A percentile compares a stretch with the other conserved stretches of the same genome.
phyloP scores from a whole-genome alignment of 1,140 invertebrate species.

The Diorhabda sublineata region DNA sequence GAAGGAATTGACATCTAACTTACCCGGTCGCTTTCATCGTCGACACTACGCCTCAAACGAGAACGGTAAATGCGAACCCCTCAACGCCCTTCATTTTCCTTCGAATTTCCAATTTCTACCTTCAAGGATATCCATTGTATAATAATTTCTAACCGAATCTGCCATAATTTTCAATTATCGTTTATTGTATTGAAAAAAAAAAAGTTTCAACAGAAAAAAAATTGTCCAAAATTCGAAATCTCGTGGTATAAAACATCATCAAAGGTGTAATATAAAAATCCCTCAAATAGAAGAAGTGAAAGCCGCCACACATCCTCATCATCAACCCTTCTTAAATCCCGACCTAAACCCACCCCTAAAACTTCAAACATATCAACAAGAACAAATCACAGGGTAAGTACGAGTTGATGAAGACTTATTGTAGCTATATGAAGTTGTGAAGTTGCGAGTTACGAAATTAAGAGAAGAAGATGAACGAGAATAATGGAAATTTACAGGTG shows the following conservation, averaged over 20 bases:
- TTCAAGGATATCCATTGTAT: neutral
- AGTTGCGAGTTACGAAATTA: neutral
- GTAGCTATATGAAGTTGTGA: slow-evolving; percentile 23
- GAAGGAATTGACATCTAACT: slow-evolving; percentile 38
- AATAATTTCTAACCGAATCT: neutral
- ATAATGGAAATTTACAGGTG: neutral
- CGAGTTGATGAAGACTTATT: slow-evolving; percentile 41
- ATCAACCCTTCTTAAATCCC: slow-evolving; percentile 35
- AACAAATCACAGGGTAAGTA: slow-evolving; percentile 43
- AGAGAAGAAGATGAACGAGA: neutral
- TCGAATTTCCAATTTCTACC: neutral
- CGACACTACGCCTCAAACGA: neutral
- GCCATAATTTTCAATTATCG: too few species aligned
- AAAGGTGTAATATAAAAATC: slow-evolving; percentile 1
- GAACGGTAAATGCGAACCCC: neutral
- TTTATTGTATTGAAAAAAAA: too few species aligned
- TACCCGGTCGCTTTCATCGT: slow-evolving; percentile 13
- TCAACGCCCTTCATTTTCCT: neutral
- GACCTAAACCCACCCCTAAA: slow-evolving; percentile 34
- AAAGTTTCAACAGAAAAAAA: too few species aligned
- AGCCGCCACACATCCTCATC: slow-evolving; percentile 38
- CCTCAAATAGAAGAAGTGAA: neutral
- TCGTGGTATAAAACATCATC: slow-evolving; percentile 1
- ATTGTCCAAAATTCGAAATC: too few species aligned
- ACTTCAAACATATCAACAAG: slow-evolving; percentile 43